These are phyloP conservation scores for Oriolus oriolus DNA, from an alignment of 2,113 vertebrate genomes.

Conservation along the genomic window DNA sequence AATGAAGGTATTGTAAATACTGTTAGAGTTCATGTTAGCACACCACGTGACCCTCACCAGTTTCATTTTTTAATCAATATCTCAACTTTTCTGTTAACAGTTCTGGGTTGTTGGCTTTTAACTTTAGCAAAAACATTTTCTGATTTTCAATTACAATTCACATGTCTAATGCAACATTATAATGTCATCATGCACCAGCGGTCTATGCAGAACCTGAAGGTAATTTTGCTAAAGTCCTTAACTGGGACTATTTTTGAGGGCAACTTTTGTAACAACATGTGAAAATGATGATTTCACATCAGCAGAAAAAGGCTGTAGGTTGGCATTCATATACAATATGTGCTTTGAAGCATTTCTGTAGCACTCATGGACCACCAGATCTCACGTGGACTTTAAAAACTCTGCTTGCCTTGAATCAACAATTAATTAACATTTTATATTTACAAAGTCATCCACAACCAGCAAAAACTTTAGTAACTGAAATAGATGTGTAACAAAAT, in stretches of 20 bases:
- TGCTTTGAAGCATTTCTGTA: not conserved
- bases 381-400: not conserved
- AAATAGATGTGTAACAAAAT: not conserved
- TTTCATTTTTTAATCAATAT: not conserved
- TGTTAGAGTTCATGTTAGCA: not conserved
- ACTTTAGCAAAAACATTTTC: not conserved
- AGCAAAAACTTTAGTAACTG: not conserved
- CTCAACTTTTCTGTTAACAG: not conserved
- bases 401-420: not conserved
- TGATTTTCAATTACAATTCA: not conserved
- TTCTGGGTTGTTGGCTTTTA: not conserved
- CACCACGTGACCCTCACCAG: not conserved
- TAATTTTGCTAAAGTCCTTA: not conserved
- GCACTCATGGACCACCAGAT: not conserved
- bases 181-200: not conserved
- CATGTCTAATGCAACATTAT: not conserved
- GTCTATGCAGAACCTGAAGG: not conserved
- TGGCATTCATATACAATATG: not conserved
- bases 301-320: not conserved
- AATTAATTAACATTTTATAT: not conserved
- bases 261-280: not conserved
- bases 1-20: not conserved
- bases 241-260: not conserved
- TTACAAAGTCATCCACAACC: not conserved
- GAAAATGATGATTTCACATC: not conserved